Conservation (phyloP, 2,888 invertebrate genomes). For the Campoplex capitator region DNA sequence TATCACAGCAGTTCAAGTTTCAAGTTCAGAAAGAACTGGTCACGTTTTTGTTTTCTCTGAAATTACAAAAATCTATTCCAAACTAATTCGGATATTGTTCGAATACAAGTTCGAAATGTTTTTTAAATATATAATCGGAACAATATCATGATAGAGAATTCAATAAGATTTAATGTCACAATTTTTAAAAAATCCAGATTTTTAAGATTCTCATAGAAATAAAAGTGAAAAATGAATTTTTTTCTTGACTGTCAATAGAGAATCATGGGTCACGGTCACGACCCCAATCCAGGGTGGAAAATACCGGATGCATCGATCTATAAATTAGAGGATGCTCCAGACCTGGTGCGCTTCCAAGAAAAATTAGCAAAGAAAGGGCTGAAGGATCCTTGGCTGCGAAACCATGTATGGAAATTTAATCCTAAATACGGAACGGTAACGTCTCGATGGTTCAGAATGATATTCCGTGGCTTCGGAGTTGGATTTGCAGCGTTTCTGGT, state of each 20-base stretch:
- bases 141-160: too few species aligned
- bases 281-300: constrained; percentile 83
- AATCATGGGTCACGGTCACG: constrained; percentile 85
- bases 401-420: constrained; percentile 93
- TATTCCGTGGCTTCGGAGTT: constrained; percentile 89
- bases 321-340: constrained; percentile 89
- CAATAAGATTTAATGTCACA: too few species aligned
- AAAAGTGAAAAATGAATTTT: neutral
- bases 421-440: constrained; percentile 87
- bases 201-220: neutral
- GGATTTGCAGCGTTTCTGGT: constrained; percentile 87
- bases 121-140: neutral
- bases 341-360: constrained; percentile 88
- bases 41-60: neutral
- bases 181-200: too few species aligned
- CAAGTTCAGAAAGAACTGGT: neutral
- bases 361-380: constrained; percentile 90
- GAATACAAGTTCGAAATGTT: neutral
- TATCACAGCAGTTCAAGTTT: neutral
- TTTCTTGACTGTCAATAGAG: constrained; percentile 10
- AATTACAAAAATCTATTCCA: too few species aligned
- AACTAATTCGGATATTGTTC: neutral
- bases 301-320: constrained; percentile 91
- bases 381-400: constrained; percentile 95
- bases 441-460: constrained; percentile 83